A percentile compares a stretch with the other conserved stretches of the same genome.
Evolutionary conservation across 2,113 vertebrate species (phyloP).

Genomic region (Tor tambroides): DNA sequence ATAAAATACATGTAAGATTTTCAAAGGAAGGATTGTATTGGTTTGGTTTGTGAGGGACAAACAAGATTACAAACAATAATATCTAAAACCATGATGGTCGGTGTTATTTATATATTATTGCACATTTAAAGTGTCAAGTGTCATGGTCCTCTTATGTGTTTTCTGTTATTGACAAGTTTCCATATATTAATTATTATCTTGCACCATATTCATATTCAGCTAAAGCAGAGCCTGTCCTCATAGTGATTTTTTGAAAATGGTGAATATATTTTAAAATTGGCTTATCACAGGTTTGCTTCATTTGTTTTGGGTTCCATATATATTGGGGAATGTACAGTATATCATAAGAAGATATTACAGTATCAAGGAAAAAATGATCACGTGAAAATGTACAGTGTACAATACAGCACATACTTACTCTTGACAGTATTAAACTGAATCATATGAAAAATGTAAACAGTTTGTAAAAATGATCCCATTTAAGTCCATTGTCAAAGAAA

Average conservation of each 20-base stretch:
- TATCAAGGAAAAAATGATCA: not conserved
- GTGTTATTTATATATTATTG: not conserved
- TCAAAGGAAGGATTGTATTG: not conserved
- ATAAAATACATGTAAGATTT: not conserved
- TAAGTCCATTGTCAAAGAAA: not conserved
- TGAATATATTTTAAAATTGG: not conserved
- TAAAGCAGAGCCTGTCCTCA: not conserved
- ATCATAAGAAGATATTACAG: not conserved
- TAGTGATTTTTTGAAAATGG: not conserved
- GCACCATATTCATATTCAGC: not conserved
- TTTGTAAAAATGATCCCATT: not conserved
- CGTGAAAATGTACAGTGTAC: constrained; percentile 1
- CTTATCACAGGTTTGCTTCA: not conserved
- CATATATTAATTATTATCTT: not conserved
- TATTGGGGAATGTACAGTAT: not conserved
- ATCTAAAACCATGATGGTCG: not conserved
- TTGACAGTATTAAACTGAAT: not conserved
- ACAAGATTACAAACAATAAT: not conserved
- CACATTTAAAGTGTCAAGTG: not conserved
- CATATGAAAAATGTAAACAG: not conserved
- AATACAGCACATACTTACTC: not conserved
- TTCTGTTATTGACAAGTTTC: not conserved
- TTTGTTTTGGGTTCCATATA: not conserved
- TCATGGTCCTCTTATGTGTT: not conserved
- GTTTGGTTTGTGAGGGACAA: not conserved